Evolutionary conservation across 2,888 invertebrate species (phyloP), one percentile per base, ranked within the genome.

Genomic region (Troides helena): DNA sequence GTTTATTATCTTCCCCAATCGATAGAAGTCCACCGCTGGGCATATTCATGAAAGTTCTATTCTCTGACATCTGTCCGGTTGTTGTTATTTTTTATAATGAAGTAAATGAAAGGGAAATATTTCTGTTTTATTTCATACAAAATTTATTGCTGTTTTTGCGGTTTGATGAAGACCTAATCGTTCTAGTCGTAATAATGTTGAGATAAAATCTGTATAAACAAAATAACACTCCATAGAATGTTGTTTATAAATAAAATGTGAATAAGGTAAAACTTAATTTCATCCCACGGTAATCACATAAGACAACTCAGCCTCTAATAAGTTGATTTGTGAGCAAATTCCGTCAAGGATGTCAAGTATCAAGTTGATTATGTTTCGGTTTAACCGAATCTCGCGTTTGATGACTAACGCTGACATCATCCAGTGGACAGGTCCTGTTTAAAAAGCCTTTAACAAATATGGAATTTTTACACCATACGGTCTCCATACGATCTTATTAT

Each of bases 391-490:
- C 67, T 64, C 23, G 57, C n/a, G 57, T 68, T 63, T 30, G 59
- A 70, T 70, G 67, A 70, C 70, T 70, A 70, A 70, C 59, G 5
- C 66, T 70, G 70, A 70, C 67, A 64, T 70, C 70, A 70, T 57
- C 57, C 6, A 57, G 12, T 59, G 59, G n/a, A 50, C 59, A 18
- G 53, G 60, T 62, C 56, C 8, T 62, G 50, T 14, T 43, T 59
- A 39, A 14, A 46, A 46, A 46, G 46, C 14, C 46, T 60, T 60
- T 10, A 53, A 17, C 39, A 50, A 30, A 30, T 59, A 18, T 25
- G 10, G 10, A 64, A 50, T 63, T 30, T 30, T 64, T 59, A 21
- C 17, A 12, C 62, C 50, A 25, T 46, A 25, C 46, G 62, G 21
- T 62, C 12, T 18, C 1, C n/a, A 56, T 8, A 56, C 10, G 10